Evolutionary conservation across 2,797 vertebrate genomes (phyloP).

Genomic region (Halcyon badia): DNA sequence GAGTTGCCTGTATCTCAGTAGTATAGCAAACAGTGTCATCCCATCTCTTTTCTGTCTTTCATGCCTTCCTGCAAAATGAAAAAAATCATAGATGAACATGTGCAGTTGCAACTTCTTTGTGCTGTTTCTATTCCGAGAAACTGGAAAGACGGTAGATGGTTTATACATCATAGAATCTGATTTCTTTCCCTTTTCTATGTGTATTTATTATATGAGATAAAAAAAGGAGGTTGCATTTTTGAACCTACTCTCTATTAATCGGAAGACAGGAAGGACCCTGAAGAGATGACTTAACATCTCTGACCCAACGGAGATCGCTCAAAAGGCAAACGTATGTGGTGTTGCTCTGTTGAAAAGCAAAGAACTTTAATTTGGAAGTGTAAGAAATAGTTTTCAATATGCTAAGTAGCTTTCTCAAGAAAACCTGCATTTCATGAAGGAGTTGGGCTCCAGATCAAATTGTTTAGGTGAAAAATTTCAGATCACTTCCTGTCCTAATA

Average conservation of each 20-base stretch:
- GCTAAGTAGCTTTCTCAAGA: background rate
- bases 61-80: background rate
- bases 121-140: background rate
- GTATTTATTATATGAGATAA: background rate
- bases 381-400: background rate
- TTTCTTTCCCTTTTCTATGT: background rate
- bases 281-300: background rate
- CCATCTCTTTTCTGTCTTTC: background rate
- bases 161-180: background rate
- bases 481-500: background rate
- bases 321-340: background rate
- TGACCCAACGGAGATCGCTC: background rate
- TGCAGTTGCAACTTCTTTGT: background rate
- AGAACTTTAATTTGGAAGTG: background rate
- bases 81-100: accelerated
- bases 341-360: background rate
- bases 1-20: background rate
- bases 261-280: background rate
- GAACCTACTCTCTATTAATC: background rate
- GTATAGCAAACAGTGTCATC: background rate
- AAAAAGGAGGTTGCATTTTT: background rate
- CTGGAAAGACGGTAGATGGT: background rate
- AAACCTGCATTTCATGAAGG: background rate
- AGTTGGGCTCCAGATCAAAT: background rate
- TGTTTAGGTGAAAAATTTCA: background rate